Base-by-base conservation (phyloP, 2,797 vertebrate species). In the Clarias fuscus region DNA sequence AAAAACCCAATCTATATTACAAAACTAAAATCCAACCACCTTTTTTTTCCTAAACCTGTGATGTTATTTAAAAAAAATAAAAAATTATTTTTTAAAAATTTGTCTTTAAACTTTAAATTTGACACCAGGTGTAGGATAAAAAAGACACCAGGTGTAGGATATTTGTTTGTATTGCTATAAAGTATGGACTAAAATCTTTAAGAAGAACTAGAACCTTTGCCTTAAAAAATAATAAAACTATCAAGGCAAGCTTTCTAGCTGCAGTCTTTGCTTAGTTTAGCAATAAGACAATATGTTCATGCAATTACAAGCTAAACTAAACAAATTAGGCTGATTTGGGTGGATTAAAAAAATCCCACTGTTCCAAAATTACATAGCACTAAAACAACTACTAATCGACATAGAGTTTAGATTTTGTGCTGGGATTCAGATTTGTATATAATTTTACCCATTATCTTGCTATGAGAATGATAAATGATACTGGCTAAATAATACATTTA, bases 301-400 rank as follows among this genome's bases (percentile, higher is more conserved):
- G 40, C 78, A 65, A 81, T 22, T 48, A 2, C 65, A 65, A 64
- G 61, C 7, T 48, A 48, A 65, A 65, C 61, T 81, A 81, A 65
- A 27, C 61, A 81, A 65, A 81, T 81, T 81, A 27, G 37, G 65
- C 61, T 15, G 2, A n/a, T 65, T 81, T 81, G 37, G 37, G 37
- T 65, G 78, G 37, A 61, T 33, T 18, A 27, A 81, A 81, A 65
- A 65, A 40, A 81, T 43, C 78, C 22, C 61, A 65, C 65, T 81
- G 78, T 81, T 81, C 37, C 30, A 81, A 27, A 24, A 65, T 65
- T 14, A 18, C 53, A 58, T 18, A 65, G 37, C 15, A 81, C 24
- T 65, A 27, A 65, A 81, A 81, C 65, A 61, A 33, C 33, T 33
- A 33, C 33, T 33, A 65, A 48, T 48, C 14, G 0, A 81, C 37